Base-by-base conservation (phyloP, 1,140 invertebrate species). In the Apis cerana region DNA sequence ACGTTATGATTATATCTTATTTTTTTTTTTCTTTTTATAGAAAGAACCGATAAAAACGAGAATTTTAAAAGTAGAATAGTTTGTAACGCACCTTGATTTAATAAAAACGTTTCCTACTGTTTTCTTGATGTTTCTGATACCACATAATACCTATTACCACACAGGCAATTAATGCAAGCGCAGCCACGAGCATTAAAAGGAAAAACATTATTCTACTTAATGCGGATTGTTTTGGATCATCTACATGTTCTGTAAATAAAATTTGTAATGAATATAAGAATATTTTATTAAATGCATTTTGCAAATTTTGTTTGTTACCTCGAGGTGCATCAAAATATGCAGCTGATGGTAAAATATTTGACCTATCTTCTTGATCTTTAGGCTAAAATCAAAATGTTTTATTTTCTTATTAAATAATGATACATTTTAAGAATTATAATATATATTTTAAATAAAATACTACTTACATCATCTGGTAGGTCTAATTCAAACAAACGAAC, bases 401-500 rank as follows among this genome's bases (percentile, higher is more conserved):
- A 7, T 9, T 21, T 65, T 58, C 7, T n/a, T 11, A 12, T 43
- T 43, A 13, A 33, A 10, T 19, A 27, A 52, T 7, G 2, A 2
- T 50, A 43, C 2, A 11, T 19, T 43, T 17, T 68, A 67, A 68
- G 52, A 59, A 65, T n/a, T 50, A 9, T 75, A 12, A 11, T 1
- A 27, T 5, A 19, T 19, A 43, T 54, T 58, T 71, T 15, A 70
- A 64, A 27, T 43, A 21, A 56, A 43, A 76, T 15, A 79, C 23
- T 79, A 90, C 95, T 95, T 94, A 97, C 97, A 91, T 96, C 96
- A 82, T 96, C 95, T 68, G 96, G 94, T 59, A 96, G 91, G 91
- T 98, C 98, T 75, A 99, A 94, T 92, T 99, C 98, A 91, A 97
- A 99, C 84, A 99, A 96, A 94, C 98, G 97, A 69, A 99, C 95